Evolutionary conservation across 2,797 vertebrate genomes (phyloP).

Genomic region (Lindbergichthys nudifrons): DNA sequence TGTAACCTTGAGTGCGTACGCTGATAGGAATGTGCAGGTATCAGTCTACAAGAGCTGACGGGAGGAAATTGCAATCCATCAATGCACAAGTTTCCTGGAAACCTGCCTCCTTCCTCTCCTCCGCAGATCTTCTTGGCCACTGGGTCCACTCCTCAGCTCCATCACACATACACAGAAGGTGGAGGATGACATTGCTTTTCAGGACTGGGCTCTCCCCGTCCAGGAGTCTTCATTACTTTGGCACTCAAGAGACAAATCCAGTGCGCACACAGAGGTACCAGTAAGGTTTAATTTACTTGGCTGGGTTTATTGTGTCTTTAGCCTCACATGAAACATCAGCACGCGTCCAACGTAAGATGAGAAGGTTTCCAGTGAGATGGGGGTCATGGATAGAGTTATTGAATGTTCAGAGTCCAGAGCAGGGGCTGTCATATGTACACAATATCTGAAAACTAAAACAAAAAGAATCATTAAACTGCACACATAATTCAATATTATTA

Average conservation of each 20-base stretch:
- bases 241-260: conserved; percentile 54
- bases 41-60: conserved; percentile 47
- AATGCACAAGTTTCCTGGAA: conserved; percentile 59
- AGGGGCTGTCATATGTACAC: conserved; percentile 45
- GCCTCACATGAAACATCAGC: conserved; percentile 47
- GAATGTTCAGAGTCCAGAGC: conserved; percentile 32
- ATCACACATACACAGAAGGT: conserved; percentile 63
- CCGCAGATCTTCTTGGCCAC: conserved; percentile 57
- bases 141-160: conserved; percentile 65
- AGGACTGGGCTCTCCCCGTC: conserved; percentile 71
- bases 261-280: conserved; percentile 19
- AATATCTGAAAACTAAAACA: conserved; percentile 50
- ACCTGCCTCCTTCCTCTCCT: conserved; percentile 61
- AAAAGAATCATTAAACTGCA: not conserved
- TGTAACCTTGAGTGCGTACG: conserved; percentile 42
- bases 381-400: conserved; percentile 47
- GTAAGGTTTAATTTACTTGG: conserved; percentile 31
- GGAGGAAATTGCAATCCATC: conserved; percentile 57
- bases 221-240: conserved; percentile 75
- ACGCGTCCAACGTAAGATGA: conserved; percentile 32
- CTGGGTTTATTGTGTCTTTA: conserved; percentile 48
- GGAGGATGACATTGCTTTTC: conserved; percentile 72
- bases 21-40: conserved; percentile 51
- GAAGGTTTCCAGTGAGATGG: conserved; percentile 28
- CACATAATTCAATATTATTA: not conserved